These are phyloP conservation scores for Portunus trituberculatus DNA, from an alignment of 1,140 invertebrate species.

Conservation along the genomic window DNA sequence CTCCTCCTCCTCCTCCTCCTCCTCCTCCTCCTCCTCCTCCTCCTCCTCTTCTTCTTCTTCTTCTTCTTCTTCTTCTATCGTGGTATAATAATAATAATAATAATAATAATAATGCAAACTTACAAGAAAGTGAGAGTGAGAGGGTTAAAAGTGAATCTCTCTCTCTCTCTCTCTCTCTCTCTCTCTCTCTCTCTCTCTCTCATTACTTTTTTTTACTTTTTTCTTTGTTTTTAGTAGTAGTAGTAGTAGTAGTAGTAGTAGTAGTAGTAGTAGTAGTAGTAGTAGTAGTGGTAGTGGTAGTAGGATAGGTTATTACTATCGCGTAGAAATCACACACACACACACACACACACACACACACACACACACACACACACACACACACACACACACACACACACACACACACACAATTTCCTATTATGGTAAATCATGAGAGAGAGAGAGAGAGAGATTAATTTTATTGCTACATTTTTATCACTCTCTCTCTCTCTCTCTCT, in stretches of 20 bases:
- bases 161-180: too few species aligned
- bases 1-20: too few species aligned
- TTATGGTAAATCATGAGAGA: too few species aligned
- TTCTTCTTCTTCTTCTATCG: neutral
- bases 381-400: too few species aligned
- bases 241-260: neutral
- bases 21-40: neutral
- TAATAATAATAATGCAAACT: neutral
- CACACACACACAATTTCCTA: too few species aligned
- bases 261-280: constrained; percentile 13
- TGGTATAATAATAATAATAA: too few species aligned
- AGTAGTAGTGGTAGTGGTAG: neutral
- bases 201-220: neutral
- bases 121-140: too few species aligned
- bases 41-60: neutral
- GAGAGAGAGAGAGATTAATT: too few species aligned
- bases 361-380: constrained; percentile 33
- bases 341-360: constrained; percentile 21
- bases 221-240: neutral
- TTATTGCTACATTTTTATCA: too few species aligned
- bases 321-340: neutral
- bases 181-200: neutral
- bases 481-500: too few species aligned
- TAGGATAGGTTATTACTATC: too few species aligned
- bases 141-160: too few species aligned